Conservation (phyloP, 2,113 vertebrate species). For the Salminus brasiliensis region DNA sequence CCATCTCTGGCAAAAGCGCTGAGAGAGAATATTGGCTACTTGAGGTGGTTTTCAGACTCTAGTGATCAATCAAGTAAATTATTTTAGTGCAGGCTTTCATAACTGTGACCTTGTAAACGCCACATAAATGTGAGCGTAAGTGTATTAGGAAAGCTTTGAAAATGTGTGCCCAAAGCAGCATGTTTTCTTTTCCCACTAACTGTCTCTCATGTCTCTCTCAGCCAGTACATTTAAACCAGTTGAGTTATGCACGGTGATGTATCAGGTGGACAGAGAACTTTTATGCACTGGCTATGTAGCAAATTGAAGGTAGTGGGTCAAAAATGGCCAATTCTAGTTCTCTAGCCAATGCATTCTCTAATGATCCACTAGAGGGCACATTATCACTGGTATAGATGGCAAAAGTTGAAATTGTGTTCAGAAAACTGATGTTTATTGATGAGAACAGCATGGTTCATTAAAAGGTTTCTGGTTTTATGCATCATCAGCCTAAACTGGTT, state of each 20-base stretch:
- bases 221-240: not conserved
- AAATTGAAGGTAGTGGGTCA: not conserved
- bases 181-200: not conserved
- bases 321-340: not conserved
- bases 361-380: constrained; percentile 47
- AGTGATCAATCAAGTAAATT: not conserved
- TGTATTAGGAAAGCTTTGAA: not conserved
- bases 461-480: too few relatives aligned
- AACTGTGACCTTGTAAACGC: not conserved
- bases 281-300: not conserved
- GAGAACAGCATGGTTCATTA: too few relatives aligned
- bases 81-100: not conserved
- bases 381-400: constrained; percentile 26
- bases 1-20: not conserved
- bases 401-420: not conserved
- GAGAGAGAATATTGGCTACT: not conserved
- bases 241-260: not conserved
- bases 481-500: too few relatives aligned
- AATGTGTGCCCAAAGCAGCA: not conserved
- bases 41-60: not conserved
- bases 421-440: too few relatives aligned
- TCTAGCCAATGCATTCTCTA: not conserved
- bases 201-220: not conserved
- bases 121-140: not conserved
- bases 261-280: not conserved